A percentile compares a stretch with the other conserved stretches of the same genome.
Conservation (phyloP, 2,888 invertebrate species). For the Caenorhabditis sp. region DNA sequence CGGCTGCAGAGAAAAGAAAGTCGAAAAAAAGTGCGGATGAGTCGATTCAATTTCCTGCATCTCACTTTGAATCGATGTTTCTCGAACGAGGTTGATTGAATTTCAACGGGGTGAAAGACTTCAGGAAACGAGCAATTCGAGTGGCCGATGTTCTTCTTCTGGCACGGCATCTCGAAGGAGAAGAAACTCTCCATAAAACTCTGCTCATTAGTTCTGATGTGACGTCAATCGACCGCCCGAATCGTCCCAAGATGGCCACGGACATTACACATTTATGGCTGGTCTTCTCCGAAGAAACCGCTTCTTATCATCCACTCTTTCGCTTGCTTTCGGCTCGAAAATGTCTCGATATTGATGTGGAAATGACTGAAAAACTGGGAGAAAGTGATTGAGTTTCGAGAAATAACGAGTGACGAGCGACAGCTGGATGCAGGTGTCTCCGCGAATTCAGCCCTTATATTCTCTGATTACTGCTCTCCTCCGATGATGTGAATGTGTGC, state of each 20-base stretch:
- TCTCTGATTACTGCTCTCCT: neutral
- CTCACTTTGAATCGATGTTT: slow-evolving; percentile 36
- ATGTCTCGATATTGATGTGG: slow-evolving; percentile 11
- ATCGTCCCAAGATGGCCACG: neutral
- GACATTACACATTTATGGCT: slow-evolving; percentile 11
- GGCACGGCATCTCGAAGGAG: slow-evolving; percentile 29
- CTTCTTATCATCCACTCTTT: slow-evolving; percentile 4
- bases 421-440: slow-evolving; percentile 29
- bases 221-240: slow-evolving; percentile 19
- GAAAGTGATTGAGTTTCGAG: slow-evolving; percentile 30
- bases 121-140: slow-evolving; percentile 41
- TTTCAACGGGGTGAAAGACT: slow-evolving; percentile 57
- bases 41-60: slow-evolving; percentile 47
- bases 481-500: slow-evolving; percentile 28
- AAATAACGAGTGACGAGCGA: slow-evolving; percentile 24
- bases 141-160: slow-evolving; percentile 41
- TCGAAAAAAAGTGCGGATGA: slow-evolving; percentile 58
- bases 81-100: slow-evolving; percentile 33
- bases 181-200: neutral
- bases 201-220: slow-evolving; percentile 7
- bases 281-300: too few species aligned
- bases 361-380: neutral
- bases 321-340: neutral
- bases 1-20: too few species aligned
- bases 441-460: too few species aligned